These are phyloP conservation scores for Chamaea fasciata DNA, from an alignment of 2,113 vertebrate genomes.

Conservation along the genomic window DNA sequence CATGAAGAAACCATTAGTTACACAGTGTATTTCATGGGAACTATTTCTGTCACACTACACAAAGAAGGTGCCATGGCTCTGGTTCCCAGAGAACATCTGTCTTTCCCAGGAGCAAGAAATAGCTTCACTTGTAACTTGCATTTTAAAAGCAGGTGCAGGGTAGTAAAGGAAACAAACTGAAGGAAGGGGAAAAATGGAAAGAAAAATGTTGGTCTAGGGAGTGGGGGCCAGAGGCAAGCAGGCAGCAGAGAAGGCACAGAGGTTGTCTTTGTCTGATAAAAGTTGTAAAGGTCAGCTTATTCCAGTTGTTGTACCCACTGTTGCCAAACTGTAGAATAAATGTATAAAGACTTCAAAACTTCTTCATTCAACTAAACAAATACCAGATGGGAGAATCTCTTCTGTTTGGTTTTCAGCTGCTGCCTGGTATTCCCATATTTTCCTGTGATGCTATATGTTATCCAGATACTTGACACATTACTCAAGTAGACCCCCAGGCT, in stretches of 20 bases:
- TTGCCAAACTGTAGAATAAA: constrained; percentile 46
- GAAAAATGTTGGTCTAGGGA: neutral
- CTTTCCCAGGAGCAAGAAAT: constrained; percentile 8
- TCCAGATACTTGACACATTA: neutral
- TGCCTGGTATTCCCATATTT: neutral
- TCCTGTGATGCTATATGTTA: neutral
- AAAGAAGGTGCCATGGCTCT: constrained; percentile 22
- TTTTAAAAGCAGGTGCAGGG: constrained; percentile 63
- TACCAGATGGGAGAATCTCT: neutral
- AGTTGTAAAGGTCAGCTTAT: constrained; percentile 8
- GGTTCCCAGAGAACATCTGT: constrained; percentile 31
- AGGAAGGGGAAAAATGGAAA: neutral
- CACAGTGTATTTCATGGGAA: constrained; percentile 10
- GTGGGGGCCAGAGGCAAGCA: neutral
- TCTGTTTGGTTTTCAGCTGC: neutral
- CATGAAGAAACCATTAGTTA: constrained; percentile 34
- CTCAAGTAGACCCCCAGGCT: neutral
- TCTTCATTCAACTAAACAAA: constrained; percentile 42
- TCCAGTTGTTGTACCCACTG: constrained; percentile 16
- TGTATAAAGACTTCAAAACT: constrained; percentile 2
- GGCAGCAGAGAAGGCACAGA: constrained; percentile 13
- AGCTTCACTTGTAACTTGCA: neutral
- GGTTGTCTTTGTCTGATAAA: constrained; percentile 54
- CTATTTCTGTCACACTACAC: constrained; percentile 48
- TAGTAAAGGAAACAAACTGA: constrained; percentile 20